Evolutionary conservation across 1,140 invertebrate genomes (phyloP).

Genomic region (Daktulosphaira vitifoliae): DNA sequence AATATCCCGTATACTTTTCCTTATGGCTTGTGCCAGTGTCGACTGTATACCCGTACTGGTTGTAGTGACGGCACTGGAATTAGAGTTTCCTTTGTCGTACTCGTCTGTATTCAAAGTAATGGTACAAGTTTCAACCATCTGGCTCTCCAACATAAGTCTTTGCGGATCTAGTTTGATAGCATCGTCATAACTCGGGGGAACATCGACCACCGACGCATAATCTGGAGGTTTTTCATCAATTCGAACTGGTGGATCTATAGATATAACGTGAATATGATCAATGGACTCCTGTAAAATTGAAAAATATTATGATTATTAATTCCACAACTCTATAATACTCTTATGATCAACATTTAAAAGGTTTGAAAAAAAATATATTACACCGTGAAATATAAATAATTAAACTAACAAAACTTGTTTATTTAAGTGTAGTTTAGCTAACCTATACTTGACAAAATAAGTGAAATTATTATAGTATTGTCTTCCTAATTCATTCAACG

Average conservation of each 20-base stretch:
- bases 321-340: too few species aligned
- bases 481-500: too few species aligned
- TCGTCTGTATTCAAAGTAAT: not conserved
- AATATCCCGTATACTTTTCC: slow-evolving; percentile 35
- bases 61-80: not conserved
- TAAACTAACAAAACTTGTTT: too few species aligned
- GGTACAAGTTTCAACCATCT: not conserved
- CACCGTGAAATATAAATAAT: too few species aligned
- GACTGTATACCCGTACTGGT: not conserved
- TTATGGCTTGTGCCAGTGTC: slow-evolving; percentile 23
- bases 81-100: not conserved
- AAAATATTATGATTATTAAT: not conserved
- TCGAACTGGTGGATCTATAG: slow-evolving; percentile 46
- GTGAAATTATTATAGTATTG: too few species aligned
- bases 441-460: too few species aligned
- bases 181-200: slow-evolving; percentile 61
- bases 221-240: slow-evolving; percentile 59
- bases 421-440: too few species aligned
- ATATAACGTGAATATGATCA: slow-evolving; percentile 51
- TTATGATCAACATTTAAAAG: too few species aligned
- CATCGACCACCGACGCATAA: slow-evolving; percentile 58
- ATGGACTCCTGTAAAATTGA: slow-evolving; percentile 10
- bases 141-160: not conserved
- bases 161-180: slow-evolving; percentile 59
- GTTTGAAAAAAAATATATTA: too few species aligned